phyloP scores from a whole-genome alignment of 2,113 vertebrate genomes.

The Archocentrus centrarchus region DNA sequence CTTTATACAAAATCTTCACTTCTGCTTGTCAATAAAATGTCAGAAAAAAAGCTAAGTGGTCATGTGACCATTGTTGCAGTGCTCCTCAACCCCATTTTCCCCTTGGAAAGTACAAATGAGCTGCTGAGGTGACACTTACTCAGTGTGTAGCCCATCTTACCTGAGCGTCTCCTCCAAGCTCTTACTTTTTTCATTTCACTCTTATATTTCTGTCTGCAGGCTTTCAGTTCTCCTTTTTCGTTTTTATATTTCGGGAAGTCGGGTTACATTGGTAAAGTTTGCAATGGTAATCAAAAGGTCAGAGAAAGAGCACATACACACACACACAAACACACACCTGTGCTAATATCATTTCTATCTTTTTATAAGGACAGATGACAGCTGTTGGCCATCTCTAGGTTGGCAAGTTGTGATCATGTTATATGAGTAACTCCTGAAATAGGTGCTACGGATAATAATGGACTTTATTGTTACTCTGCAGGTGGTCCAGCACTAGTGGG shows the following conservation, averaged over 20 bases:
- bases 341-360: not conserved
- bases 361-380: not conserved
- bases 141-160: constrained; percentile 39
- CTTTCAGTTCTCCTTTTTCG: not conserved
- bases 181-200: not conserved
- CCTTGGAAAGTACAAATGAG: constrained; percentile 27
- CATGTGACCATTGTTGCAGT: constrained; percentile 53
- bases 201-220: not conserved
- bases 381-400: not conserved
- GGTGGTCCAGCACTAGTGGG: constrained; percentile 21
- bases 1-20: not conserved
- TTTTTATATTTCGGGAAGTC: not conserved
- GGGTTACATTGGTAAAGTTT: not conserved
- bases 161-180: constrained; percentile 37
- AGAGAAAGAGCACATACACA: not conserved
- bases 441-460: not conserved
- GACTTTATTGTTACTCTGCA: constrained; percentile 24
- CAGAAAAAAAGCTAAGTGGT: constrained; percentile 32
- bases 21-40: constrained; percentile 24
- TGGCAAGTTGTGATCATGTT: constrained; percentile 1
- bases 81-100: constrained; percentile 3
- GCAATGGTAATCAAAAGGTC: not conserved
- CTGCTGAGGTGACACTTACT: constrained; percentile 53
- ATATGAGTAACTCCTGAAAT: not conserved
- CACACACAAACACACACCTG: not conserved